Evolutionary conservation across 2,888 invertebrate species (phyloP), one percentile per base, ranked within the genome.

Genomic region (Cephus pygmeus): DNA sequence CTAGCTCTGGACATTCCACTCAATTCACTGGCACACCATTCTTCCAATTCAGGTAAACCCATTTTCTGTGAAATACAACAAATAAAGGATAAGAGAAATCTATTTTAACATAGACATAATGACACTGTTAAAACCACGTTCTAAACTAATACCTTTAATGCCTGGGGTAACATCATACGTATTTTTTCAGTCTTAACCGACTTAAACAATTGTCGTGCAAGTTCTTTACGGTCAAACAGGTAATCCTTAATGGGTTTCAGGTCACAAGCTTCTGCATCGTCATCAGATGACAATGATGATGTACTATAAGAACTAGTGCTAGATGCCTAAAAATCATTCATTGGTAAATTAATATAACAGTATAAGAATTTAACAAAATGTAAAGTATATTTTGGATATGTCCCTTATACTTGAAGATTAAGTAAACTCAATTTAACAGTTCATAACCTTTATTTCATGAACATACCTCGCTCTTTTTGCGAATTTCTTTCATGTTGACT

Each of bases 161-260:
- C 82, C 80, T 91, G 91, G 15, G 91, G 91, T 69, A 91, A 75
- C 91, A 91, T 91, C 88, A 91, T 88, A 33, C 89, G 88, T 82
- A 91, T 89, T 83, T 91, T 91, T 11, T 91, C 91, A 31, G 86
- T 30, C 79, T 90, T 91, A 0, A 91, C 91, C 36, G 91, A 91
- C 79, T 88, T 90, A 77, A 91, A 91, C 56, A 91, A 84, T 82
- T 91, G 91, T 1, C 87, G 83, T 35, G 91, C 87, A 40, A 91
- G 79, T 83, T 91, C 90, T 76, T 82, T 85, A 4, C 90, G 87
- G 82, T 91, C 83, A 4, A 82, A 80, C 9, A 91, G 78, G 83
- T 91, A 91, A 40, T 90, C 91, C 79, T 88, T 91, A 12, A 91
- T 91, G 4, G 91, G 87, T 81, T 91, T 91, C 11, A 90, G 85